These are phyloP conservation scores for Palythoa heliodiscus DNA, from an alignment of 92 coral and sea anemone genomes.

Conservation along the genomic window DNA sequence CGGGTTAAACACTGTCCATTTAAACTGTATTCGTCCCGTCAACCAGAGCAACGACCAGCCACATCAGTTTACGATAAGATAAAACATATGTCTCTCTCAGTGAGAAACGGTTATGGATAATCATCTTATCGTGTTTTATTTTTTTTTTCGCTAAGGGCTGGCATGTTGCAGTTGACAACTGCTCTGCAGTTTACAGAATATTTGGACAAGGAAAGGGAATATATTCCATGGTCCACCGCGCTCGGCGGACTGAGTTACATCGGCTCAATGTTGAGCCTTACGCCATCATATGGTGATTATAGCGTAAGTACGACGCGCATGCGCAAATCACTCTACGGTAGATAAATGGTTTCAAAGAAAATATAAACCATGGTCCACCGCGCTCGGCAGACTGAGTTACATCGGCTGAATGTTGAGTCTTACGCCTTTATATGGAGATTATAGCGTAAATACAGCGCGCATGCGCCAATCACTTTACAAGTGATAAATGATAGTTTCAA, in stretches of 20 bases:
- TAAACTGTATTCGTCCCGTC: too few relatives aligned
- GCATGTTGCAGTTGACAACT: constrained; percentile 75
- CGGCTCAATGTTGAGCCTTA: constrained; percentile 88
- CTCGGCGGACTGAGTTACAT: constrained; percentile 77
- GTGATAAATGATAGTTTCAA: too few relatives aligned
- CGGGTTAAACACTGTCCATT: too few relatives aligned
- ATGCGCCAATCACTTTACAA: background rate
- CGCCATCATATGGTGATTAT: constrained; percentile 79
- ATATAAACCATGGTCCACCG: constrained; percentile 94
- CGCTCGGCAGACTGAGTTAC: constrained; percentile 74
- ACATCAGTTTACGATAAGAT: background rate
- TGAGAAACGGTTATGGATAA: background rate
- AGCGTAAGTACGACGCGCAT: constrained; percentile 55
- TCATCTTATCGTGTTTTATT: background rate
- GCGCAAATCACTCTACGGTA: background rate
- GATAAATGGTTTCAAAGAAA: constrained; percentile 46
- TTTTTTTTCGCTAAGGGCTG: constrained; percentile 60
- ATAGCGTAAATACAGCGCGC: constrained; percentile 63
- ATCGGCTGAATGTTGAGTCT: constrained; percentile 90
- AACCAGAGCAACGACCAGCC: background rate
- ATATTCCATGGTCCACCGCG: constrained; percentile 95
- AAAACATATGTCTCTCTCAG: background rate
- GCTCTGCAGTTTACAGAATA: constrained; percentile 87
- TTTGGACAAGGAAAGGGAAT: constrained; percentile 85
- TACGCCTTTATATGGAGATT: constrained; percentile 76